A percentile compares a stretch with the other conserved stretches of the same genome.
Conservation (phyloP, 2,113 vertebrate species). For the Climacteris rufus region DNA sequence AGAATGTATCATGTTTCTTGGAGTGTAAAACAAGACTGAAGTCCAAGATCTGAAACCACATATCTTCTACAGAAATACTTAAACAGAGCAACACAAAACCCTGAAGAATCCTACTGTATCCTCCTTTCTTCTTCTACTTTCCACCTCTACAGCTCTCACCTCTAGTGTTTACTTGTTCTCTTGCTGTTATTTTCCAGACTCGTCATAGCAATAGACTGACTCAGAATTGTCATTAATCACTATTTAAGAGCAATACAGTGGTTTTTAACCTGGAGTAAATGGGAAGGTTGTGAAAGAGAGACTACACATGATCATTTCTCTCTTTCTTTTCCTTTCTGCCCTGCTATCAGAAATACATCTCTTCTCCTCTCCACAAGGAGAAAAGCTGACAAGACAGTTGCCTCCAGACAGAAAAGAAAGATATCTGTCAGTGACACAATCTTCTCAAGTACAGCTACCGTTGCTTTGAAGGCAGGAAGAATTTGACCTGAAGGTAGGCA, state of each 20-base stretch:
- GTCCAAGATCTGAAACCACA: not conserved
- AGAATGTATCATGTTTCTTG: not conserved
- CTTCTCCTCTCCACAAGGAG: not conserved
- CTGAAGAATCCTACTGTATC: not conserved
- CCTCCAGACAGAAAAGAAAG: not conserved
- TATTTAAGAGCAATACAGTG: not conserved
- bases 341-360: not conserved
- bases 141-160: not conserved
- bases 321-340: not conserved
- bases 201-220: not conserved
- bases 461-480: not conserved
- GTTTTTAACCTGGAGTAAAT: not conserved
- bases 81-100: not conserved
- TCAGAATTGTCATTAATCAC: not conserved
- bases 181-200: not conserved
- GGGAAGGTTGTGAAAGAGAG: not conserved
- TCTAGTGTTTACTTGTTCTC: not conserved
- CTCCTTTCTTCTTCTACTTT: not conserved
- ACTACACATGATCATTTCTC: not conserved
- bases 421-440: not conserved
- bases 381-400: not conserved
- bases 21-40: not conserved
- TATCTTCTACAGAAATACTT: not conserved
- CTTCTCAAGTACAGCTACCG: not conserved
- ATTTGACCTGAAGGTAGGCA: not conserved